A percentile compares a stretch with the other conserved stretches of the same genome.
Evolutionary conservation across 2,113 vertebrate species (phyloP).

Genomic region (Brachirus orientalis): DNA sequence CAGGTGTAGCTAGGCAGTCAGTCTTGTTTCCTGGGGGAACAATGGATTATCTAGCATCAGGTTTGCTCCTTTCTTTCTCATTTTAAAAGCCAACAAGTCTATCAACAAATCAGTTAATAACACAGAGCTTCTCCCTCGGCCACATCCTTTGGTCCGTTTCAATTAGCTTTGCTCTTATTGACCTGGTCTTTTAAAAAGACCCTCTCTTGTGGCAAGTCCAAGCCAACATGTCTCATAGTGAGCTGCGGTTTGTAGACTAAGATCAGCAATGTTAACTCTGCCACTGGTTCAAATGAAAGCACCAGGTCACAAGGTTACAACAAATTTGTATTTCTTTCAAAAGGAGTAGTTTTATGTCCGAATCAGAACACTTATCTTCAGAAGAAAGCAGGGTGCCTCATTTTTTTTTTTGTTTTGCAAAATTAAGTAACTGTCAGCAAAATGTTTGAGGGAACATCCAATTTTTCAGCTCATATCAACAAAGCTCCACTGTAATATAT

Average conservation of each 20-base stretch:
- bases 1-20: conserved; percentile 31
- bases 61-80: conserved; percentile 54
- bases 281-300: conserved; percentile 5
- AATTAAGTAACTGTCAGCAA: conserved; percentile 10
- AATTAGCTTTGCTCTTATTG: conserved; percentile 63
- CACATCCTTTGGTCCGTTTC: conserved; percentile 60
- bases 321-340: background rate
- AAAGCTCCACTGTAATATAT: background rate
- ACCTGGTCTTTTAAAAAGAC: conserved; percentile 54
- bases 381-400: too few relatives aligned
- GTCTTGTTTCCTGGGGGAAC: conserved; percentile 44
- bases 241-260: conserved; percentile 27
- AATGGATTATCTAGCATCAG: conserved; percentile 63
- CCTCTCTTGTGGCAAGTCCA: conserved; percentile 13
- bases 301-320: background rate
- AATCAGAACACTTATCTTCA: too few relatives aligned
- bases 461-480: background rate
- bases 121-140: conserved; percentile 32
- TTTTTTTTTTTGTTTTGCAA: too few relatives aligned
- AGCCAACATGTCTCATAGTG: conserved; percentile 27
- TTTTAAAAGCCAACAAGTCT: conserved; percentile 68
- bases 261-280: conserved; percentile 28
- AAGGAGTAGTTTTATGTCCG: background rate
- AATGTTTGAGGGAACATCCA: conserved; percentile 14
- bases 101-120: conserved; percentile 76